A percentile compares a stretch with the other conserved stretches of the same genome.
phyloP scores from a whole-genome alignment of 2,113 vertebrate species.

The Heterocephalus glaber region DNA sequence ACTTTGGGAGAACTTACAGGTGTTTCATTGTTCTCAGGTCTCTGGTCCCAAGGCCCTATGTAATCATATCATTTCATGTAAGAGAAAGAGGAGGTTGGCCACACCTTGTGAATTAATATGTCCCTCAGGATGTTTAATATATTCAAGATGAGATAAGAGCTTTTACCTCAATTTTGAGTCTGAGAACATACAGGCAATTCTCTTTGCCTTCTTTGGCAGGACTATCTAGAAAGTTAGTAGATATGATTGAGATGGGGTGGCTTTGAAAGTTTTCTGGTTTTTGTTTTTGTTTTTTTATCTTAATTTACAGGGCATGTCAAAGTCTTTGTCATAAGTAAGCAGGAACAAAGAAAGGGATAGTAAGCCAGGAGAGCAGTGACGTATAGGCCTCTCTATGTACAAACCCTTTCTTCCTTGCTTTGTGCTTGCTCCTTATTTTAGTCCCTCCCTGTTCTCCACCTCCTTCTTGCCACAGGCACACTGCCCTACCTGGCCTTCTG shows the following conservation, averaged over 20 bases:
- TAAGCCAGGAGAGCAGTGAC: neutral
- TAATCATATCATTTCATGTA: neutral
- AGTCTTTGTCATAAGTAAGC: neutral
- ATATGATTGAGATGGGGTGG: constrained; percentile 58
- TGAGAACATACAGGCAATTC: constrained; percentile 65
- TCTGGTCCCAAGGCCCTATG: neutral
- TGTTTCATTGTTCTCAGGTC: neutral
- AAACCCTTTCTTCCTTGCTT: neutral
- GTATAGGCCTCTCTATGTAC: neutral
- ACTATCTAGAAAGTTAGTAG: constrained; percentile 75
- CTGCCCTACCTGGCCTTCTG: neutral
- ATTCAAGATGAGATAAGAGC: constrained; percentile 73
- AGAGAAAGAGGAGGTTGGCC: constrained; percentile 24
- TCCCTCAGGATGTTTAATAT: constrained; percentile 67
- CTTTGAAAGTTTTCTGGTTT: neutral
- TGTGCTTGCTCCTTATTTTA: neutral
- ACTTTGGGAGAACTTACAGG: neutral
- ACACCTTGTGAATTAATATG: neutral
- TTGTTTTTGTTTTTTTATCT: neutral
- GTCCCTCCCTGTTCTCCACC: rapidly evolving
- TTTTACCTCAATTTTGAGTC: constrained; percentile 69
- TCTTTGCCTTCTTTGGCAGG: constrained; percentile 68
- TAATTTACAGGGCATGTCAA: neutral
- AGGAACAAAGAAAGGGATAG: no score
- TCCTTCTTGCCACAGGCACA: neutral